Percentiles rank a stretch among this genome's conserved stretches.
Conservation (phyloP, 2,797 vertebrate species). For the Monodelphis domestica region DNA sequence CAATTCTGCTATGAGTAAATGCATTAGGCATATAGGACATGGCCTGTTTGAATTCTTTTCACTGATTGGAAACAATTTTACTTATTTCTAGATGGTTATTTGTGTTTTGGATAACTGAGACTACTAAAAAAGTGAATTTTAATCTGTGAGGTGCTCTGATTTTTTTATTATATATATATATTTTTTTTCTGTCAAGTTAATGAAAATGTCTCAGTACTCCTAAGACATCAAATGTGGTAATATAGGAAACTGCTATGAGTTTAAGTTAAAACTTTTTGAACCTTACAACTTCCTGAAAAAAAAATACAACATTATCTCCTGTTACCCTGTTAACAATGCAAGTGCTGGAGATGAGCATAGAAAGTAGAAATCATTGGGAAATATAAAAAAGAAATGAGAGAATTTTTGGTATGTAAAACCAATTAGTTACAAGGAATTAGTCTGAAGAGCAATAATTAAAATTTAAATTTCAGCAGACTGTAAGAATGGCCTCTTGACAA, state of each 20-base stretch:
- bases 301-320: not conserved
- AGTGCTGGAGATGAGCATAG: not conserved
- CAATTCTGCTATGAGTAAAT: not conserved
- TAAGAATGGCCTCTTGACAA: not conserved
- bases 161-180: not conserved
- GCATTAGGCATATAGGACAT: not conserved
- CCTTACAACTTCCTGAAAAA: not conserved
- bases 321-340: not conserved
- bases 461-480: conserved; percentile 16
- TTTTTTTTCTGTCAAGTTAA: not conserved
- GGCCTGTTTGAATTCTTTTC: not conserved
- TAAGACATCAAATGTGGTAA: not conserved
- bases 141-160: not conserved
- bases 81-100: not conserved
- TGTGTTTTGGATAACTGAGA: not conserved
- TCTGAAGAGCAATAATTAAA: not conserved
- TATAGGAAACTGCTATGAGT: not conserved
- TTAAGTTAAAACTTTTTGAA: not conserved
- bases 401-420: not conserved
- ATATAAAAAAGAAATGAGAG: not conserved
- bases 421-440: not conserved
- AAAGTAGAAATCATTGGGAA: not conserved
- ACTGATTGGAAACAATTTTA: not conserved
- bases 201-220: not conserved
- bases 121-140: not conserved